phyloP scores from a whole-genome alignment of 1,140 invertebrate species.

The Leucophenga varia region DNA sequence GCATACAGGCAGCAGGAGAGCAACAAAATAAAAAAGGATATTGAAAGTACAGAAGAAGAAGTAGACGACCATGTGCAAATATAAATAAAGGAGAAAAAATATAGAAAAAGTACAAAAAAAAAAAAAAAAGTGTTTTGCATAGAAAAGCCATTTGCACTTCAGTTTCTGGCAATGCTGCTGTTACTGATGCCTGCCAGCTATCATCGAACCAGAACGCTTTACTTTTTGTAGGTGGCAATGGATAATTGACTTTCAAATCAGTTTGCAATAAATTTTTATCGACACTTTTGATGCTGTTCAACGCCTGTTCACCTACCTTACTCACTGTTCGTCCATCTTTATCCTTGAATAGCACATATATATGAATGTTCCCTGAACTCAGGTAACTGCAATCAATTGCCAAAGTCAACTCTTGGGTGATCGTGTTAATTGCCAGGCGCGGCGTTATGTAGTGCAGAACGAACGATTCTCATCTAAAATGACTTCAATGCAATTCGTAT shows the following conservation, averaged over 20 bases:
- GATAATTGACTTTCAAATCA: conserved; percentile 57
- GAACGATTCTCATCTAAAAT: too few relatives aligned
- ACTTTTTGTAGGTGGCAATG: conserved; percentile 26
- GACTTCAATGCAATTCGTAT: too few relatives aligned
- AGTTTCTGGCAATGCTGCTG: not conserved
- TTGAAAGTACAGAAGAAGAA: conserved; percentile 5
- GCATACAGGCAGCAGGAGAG: not conserved
- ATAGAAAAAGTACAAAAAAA: too few relatives aligned
- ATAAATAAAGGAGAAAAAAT: conserved; percentile 36
- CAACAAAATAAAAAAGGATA: conserved; percentile 32
- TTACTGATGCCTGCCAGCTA: not conserved
- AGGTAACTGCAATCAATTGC: conserved; percentile 52
- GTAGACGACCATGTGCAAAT: too few relatives aligned
- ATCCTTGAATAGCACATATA: too few relatives aligned
- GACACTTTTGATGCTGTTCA: conserved; percentile 43
- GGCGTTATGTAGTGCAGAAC: too few relatives aligned
- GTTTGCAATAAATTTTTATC: conserved; percentile 56
- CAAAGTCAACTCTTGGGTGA: conserved; percentile 42
- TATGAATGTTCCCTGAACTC: too few relatives aligned
- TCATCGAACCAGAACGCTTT: too few relatives aligned
- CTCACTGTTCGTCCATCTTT: not conserved
- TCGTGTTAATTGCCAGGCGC: conserved; percentile 44
- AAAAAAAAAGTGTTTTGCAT: conserved; percentile 34
- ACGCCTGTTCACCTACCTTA: conserved; percentile 6
- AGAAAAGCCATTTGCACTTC: conserved; percentile 51